Conservation (phyloP, 2,797 vertebrate species). For the Cryptoblepharus egeriae region DNA sequence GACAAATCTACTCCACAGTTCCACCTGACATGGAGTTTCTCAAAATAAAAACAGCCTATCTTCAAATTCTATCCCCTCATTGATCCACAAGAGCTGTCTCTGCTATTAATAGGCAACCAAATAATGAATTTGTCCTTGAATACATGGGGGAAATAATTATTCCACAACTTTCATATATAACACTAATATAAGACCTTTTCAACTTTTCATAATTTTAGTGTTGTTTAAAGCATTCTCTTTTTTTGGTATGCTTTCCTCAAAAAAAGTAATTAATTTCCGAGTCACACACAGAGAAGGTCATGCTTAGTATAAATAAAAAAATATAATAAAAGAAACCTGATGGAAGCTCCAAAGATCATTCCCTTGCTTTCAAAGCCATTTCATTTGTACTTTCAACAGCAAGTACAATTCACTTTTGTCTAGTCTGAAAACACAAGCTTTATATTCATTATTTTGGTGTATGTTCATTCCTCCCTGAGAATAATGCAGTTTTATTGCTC, state of each 20-base stretch:
- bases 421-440: background rate
- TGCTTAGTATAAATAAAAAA: conserved; percentile 22
- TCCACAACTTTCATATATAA: too few species aligned
- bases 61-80: background rate
- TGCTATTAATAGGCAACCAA: too few species aligned
- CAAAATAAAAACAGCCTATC: background rate
- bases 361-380: conserved; percentile 16
- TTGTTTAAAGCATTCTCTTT: background rate
- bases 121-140: too few species aligned
- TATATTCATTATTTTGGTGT: conserved; percentile 48
- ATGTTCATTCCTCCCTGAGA: conserved; percentile 32
- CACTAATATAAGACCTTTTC: background rate
- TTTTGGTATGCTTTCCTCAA: background rate
- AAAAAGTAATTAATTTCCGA: conserved; percentile 41
- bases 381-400: conserved; percentile 35
- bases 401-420: conserved; percentile 13
- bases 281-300: background rate
- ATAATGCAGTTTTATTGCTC: conserved; percentile 36
- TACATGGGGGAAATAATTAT: too few species aligned
- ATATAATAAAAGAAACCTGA: conserved; percentile 4
- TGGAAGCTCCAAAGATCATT: conserved; percentile 25
- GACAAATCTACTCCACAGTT: background rate
- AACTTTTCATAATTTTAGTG: conserved; percentile 5
- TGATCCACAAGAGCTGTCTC: background rate
- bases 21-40: background rate